These are phyloP conservation scores for Drosophila hawaiiensis DNA, from an alignment of 2,888 invertebrate species.

Conservation along the genomic window DNA sequence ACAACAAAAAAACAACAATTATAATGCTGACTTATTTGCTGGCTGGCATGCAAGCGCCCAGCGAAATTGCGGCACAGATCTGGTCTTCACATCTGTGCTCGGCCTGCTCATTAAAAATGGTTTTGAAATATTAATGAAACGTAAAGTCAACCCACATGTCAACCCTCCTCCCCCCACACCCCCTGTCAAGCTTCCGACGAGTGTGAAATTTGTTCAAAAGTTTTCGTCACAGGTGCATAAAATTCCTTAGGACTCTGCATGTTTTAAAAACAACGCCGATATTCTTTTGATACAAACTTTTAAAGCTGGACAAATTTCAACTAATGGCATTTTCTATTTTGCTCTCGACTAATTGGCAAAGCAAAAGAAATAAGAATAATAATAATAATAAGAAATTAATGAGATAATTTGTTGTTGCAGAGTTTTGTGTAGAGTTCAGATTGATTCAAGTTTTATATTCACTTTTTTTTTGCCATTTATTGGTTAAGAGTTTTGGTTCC, in stretches of 20 bases:
- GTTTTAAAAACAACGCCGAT: neutral
- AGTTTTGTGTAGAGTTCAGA: neutral
- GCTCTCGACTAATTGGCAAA: neutral
- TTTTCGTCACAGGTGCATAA: conserved; percentile 13
- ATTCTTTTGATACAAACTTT: neutral
- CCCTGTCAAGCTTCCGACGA: neutral
- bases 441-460: neutral
- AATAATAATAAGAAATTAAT: neutral
- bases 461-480: neutral
- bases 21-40: conserved; percentile 11
- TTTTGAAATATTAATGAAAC: conserved; percentile 14
- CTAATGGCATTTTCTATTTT: neutral
- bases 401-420: neutral
- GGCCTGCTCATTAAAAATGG: conserved; percentile 30
- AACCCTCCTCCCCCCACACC: too few relatives aligned
- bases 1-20: conserved; percentile 12
- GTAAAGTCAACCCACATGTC: neutral
- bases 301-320: neutral
- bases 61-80: conserved; percentile 9
- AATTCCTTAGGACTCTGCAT: neutral
- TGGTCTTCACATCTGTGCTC: neutral
- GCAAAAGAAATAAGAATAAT: neutral
- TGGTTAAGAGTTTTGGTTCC: neutral
- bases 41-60: conserved; percentile 27
- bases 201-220: conserved; percentile 13